Percentiles rank a stretch among this genome's conserved stretches.
phyloP scores from a whole-genome alignment of 2,888 invertebrate genomes.

The Nymphalis c-album region DNA sequence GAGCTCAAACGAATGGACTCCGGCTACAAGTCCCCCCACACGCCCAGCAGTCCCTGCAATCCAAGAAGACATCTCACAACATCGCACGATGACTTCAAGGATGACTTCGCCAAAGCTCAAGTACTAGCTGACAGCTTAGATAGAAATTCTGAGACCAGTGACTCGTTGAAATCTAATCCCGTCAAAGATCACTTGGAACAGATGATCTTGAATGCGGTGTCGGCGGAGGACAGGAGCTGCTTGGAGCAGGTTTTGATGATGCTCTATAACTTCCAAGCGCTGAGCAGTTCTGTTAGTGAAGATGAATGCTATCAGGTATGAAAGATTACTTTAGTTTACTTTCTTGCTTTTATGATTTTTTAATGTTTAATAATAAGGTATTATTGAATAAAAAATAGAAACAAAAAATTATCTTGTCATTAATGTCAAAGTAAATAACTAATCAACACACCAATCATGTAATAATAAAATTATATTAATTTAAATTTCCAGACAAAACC shows the following conservation, averaged over 20 bases:
- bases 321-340: neutral
- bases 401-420: neutral
- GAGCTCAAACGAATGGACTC: constrained; percentile 80
- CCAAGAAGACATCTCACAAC: constrained; percentile 63
- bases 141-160: constrained; percentile 71
- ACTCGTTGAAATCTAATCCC: constrained; percentile 72
- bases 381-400: neutral
- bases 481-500: constrained; percentile 67
- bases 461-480: constrained; percentile 14
- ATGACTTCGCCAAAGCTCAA: constrained; percentile 77
- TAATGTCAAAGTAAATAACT: constrained; percentile 14
- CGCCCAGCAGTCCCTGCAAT: constrained; percentile 73
- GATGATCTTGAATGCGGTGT: constrained; percentile 75
- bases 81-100: constrained; percentile 74
- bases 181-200: constrained; percentile 77
- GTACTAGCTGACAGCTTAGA: constrained; percentile 72
- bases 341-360: neutral
- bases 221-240: constrained; percentile 82
- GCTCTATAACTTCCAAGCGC: constrained; percentile 82
- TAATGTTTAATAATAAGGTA: neutral
- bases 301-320: constrained; percentile 79
- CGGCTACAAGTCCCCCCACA: constrained; percentile 77
- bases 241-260: constrained; percentile 83
- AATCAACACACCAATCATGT: constrained; percentile 13
- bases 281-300: constrained; percentile 79